Evolutionary conservation across 2,888 invertebrate species (phyloP).

Genomic region (Pollenia amentaria): DNA sequence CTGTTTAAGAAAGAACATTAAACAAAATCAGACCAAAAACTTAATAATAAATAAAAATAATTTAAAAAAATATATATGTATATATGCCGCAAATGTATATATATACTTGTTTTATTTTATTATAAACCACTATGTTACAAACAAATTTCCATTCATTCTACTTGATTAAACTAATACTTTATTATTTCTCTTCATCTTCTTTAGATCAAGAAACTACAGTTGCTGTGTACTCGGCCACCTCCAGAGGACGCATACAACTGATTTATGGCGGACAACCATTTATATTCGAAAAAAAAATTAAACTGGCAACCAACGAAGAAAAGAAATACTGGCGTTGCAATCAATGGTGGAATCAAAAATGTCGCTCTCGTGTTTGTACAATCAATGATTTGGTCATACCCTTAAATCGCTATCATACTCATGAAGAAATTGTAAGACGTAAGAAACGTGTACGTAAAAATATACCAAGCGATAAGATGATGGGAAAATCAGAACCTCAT

Average conservation of each 20-base stretch:
- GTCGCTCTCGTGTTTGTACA: conserved; percentile 84
- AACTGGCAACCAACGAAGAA: conserved; percentile 81
- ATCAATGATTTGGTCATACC: conserved; percentile 83
- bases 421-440: conserved; percentile 84
- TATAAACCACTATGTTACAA: not conserved
- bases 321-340: conserved; percentile 85
- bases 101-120: conserved; percentile 49
- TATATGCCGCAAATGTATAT: not conserved
- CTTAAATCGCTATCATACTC: conserved; percentile 84
- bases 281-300: conserved; percentile 84
- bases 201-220: conserved; percentile 79
- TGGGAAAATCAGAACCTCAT: conserved; percentile 39
- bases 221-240: conserved; percentile 84
- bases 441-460: conserved; percentile 83
- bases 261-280: conserved; percentile 84
- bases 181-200: conserved; percentile 31
- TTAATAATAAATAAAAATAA: conserved; percentile 34
- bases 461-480: conserved; percentile 52
- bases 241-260: conserved; percentile 84
- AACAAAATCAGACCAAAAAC: conserved; percentile 22
- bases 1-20: conserved; percentile 76
- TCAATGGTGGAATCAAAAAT: conserved; percentile 85
- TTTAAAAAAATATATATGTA: conserved; percentile 21
- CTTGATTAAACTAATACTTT: conserved; percentile 70
- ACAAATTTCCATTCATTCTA: not conserved